Percentiles rank a stretch among this genome's conserved stretches.
phyloP scores from a whole-genome alignment of 2,797 vertebrate species.

The Silurus aristotelis region DNA sequence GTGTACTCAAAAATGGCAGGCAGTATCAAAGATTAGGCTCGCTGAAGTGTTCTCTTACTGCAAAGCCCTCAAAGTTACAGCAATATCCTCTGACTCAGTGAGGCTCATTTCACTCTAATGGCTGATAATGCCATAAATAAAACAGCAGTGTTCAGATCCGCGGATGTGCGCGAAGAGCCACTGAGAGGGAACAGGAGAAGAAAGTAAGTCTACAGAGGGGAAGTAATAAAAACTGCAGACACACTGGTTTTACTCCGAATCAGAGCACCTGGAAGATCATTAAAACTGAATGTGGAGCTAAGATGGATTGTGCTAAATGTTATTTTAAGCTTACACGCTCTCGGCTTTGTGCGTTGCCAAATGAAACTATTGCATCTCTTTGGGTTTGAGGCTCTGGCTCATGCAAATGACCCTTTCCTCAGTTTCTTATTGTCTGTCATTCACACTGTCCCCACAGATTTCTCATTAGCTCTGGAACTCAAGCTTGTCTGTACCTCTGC shows the following conservation, averaged over 20 bases:
- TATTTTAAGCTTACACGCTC: conserved; percentile 46
- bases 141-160: conserved; percentile 42
- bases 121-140: conserved; percentile 59
- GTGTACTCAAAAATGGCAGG: conserved; percentile 48
- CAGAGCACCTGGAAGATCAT: conserved; percentile 49
- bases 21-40: conserved; percentile 52
- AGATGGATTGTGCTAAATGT: conserved; percentile 45
- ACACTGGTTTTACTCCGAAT: conserved; percentile 37
- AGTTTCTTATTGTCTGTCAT: conserved; percentile 46
- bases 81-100: conserved; percentile 47
- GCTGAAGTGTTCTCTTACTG: conserved; percentile 50
- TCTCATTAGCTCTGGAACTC: conserved; percentile 41
- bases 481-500: conserved; percentile 39
- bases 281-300: conserved; percentile 44
- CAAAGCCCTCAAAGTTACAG: conserved; percentile 51
- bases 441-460: conserved; percentile 39
- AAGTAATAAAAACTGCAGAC: conserved; percentile 26
- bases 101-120: conserved; percentile 56
- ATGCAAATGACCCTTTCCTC: conserved; percentile 42
- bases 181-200: conserved; percentile 30
- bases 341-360: conserved; percentile 42
- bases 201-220: conserved; percentile 13
- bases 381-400: conserved; percentile 43
- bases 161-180: conserved; percentile 28
- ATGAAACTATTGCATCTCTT: conserved; percentile 46